Conservation (phyloP, 2,888 invertebrate genomes). For the Hydriomena furcata region DNA sequence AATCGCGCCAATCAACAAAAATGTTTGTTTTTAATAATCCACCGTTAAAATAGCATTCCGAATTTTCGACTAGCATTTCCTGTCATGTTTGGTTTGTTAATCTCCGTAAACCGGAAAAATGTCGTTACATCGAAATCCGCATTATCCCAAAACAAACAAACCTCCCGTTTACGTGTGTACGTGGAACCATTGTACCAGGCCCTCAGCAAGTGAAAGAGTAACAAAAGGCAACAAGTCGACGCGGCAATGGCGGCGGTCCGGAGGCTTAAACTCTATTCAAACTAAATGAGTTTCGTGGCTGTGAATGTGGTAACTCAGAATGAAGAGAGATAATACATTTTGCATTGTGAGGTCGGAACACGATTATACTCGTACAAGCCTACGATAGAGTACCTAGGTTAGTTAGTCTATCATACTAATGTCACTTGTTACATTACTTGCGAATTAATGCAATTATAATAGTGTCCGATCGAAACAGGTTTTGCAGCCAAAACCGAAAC, state of each 20-base stretch:
- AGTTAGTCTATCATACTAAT: no score
- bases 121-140: constrained; percentile 15
- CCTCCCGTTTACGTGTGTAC: constrained; percentile 22
- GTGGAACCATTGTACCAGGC: constrained; percentile 41
- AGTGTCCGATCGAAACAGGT: no score
- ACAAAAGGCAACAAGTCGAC: constrained; percentile 51
- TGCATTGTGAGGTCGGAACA: constrained; percentile 12
- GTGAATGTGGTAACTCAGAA: constrained; percentile 21
- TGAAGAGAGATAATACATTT: constrained; percentile 20
- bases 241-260: no score
- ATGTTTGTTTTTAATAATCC: constrained; percentile 17
- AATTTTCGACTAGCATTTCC: no score
- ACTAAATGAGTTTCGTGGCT: constrained; percentile 49
- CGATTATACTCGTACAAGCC: background rate
- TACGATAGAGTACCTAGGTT: no score
- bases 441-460: no score
- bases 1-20: constrained; percentile 13
- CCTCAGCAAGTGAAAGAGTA: constrained; percentile 42
- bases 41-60: constrained; percentile 5
- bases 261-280: constrained; percentile 48
- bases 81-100: constrained; percentile 18
- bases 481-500: no score
- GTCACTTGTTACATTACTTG: no score
- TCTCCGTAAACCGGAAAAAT: constrained; percentile 10
- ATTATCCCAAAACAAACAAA: constrained; percentile 15